phyloP scores from a whole-genome alignment of 1,140 invertebrate genomes.

The Drosophila bocki region DNA sequence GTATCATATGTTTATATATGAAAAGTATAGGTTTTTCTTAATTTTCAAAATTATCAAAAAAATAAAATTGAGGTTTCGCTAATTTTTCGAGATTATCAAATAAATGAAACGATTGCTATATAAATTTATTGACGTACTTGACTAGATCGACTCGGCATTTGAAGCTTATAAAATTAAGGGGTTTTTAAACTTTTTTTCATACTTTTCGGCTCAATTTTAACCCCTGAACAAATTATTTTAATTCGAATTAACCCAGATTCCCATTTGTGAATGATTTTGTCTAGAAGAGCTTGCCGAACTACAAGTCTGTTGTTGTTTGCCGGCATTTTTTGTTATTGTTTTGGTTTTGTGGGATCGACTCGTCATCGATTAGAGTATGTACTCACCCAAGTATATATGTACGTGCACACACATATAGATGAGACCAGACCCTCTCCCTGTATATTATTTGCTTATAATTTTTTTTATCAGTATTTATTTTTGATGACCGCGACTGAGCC shows the following conservation, averaged over 20 bases:
- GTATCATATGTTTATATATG: too few relatives aligned
- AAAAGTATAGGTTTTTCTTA: too few relatives aligned
- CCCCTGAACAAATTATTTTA: too few relatives aligned
- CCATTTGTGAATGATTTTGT: slow-evolving; percentile 23
- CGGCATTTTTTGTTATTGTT: slow-evolving; percentile 51
- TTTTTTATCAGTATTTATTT: slow-evolving; percentile 59
- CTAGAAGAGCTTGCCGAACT: not conserved
- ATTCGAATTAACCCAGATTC: not conserved
- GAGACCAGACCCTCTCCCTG: too few relatives aligned
- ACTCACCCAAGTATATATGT: not conserved
- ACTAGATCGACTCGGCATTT: not conserved
- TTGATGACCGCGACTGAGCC: slow-evolving; percentile 19
- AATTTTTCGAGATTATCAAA: too few relatives aligned
- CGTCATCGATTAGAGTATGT: slow-evolving; percentile 40
- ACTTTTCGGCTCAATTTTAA: not conserved
- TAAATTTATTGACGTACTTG: too few relatives aligned
- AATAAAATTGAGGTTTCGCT: too few relatives aligned
- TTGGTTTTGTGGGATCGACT: slow-evolving; percentile 32
- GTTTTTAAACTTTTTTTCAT: not conserved
- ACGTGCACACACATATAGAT: not conserved
- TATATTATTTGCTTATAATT: slow-evolving; percentile 53
- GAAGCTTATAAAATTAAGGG: not conserved
- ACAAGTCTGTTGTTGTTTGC: slow-evolving; percentile 8
- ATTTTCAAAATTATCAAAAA: too few relatives aligned
- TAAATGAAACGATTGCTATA: too few relatives aligned